Evolutionary conservation across 2,888 invertebrate species (phyloP), one percentile per base, ranked within the genome.

Genomic region (Gymnocheta viridis): DNA sequence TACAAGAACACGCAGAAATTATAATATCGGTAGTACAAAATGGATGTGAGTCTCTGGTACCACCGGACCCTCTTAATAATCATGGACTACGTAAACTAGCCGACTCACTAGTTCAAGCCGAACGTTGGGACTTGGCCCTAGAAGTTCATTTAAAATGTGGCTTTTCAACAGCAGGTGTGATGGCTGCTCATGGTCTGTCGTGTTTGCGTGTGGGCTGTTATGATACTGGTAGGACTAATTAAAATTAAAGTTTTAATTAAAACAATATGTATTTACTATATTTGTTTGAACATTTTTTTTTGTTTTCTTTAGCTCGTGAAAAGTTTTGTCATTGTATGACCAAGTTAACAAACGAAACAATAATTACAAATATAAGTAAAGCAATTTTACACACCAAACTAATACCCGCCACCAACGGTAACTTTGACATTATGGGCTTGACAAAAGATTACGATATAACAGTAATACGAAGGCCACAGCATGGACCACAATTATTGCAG

Each of bases 131-230:
- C 79, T 91, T 98, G 51, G 98, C 96, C 0, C 89, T 96, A 73
- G 96, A 96, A 89, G 95, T 98, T 54, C 97, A 97, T 2, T 96
- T 97, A 0, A 98, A 98, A 92, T 96, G 95, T 81, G 97, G 97
- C 0, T 92, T 97, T 19, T 95, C 97, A 19, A 94, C 94, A 51
- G 93, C 93, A 88, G 95, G 96, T 49, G 96, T 98, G 0, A 95
- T 98, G 93, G 96, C 96, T 0, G 96, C 96, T 0, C 97, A 98
- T 96, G 98, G 98, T 0, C 95, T 97, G 89, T 95, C 96, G 14
- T 96, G 95, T 85, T 92, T 97, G 4, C 95, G 95, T 87, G 96
- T 96, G 0, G 97, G 97, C 0, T 95, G 96, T 89, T 96, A 96
- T 89, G 93, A 94, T 76, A 94, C 94, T 58, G 98, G 98, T 32